Evolutionary conservation across 2,113 vertebrate species (phyloP).

Genomic region (Tachysurus fulvidraco): DNA sequence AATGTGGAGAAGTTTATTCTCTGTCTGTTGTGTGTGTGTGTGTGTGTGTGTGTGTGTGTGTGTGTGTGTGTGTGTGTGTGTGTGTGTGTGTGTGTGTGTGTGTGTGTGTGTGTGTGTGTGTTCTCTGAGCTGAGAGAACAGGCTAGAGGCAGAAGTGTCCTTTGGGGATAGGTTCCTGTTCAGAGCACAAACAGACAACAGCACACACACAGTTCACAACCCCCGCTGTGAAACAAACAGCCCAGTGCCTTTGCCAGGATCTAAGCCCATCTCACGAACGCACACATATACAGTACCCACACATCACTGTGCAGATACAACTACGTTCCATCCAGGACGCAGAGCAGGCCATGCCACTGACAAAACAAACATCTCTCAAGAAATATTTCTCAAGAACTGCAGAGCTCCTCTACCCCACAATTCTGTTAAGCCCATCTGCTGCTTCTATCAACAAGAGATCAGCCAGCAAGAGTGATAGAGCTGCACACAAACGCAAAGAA

Average conservation of each 20-base stretch:
- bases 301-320: slow-evolving; percentile 31
- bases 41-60: slow-evolving; percentile 23
- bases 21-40: slow-evolving; percentile 9
- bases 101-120: slow-evolving; percentile 31
- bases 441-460: slow-evolving; percentile 23
- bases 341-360: slow-evolving; percentile 34
- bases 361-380: slow-evolving; percentile 44
- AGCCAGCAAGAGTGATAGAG: slow-evolving; percentile 1
- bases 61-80: slow-evolving; percentile 30
- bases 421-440: slow-evolving; percentile 38
- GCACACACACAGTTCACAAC: slow-evolving; percentile 56
- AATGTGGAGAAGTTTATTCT: slow-evolving; percentile 22
- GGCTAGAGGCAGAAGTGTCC: slow-evolving; percentile 52
- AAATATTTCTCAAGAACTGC: slow-evolving; percentile 40
- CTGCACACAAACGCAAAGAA: slow-evolving; percentile 10
- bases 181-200: slow-evolving; percentile 57
- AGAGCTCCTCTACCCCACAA: slow-evolving; percentile 28
- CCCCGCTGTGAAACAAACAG: slow-evolving; percentile 59
- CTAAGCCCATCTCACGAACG: slow-evolving; percentile 43
- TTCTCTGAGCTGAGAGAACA: slow-evolving; percentile 43
- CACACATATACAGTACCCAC: slow-evolving; percentile 40
- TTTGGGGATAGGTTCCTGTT: slow-evolving; percentile 58
- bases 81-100: slow-evolving; percentile 18
- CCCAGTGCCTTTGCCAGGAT: slow-evolving; percentile 52
- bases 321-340: slow-evolving; percentile 30